Conservation (phyloP, 1,140 invertebrate genomes). For the Diuraphis noxia region DNA sequence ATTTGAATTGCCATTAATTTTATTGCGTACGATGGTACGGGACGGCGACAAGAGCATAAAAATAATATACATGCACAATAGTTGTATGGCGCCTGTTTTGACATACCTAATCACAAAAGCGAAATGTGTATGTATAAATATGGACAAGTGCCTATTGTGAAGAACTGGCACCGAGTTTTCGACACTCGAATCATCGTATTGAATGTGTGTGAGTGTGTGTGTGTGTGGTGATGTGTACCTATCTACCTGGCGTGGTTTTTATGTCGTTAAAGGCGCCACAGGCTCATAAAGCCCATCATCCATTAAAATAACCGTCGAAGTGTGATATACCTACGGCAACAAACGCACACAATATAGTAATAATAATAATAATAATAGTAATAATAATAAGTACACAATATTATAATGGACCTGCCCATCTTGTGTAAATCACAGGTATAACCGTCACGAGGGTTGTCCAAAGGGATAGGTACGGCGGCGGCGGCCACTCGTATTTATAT, state of each 20-base stretch:
- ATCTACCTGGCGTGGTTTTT: not conserved
- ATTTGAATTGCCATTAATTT: not conserved
- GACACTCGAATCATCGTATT: not conserved
- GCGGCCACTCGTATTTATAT: not conserved
- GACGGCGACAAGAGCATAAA: not conserved
- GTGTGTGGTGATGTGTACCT: not conserved
- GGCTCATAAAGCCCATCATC: not conserved
- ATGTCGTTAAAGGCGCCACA: constrained; percentile 23
- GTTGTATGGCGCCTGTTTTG: not conserved
- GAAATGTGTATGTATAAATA: not conserved
- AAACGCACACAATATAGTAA: not conserved
- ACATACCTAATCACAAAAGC: not conserved
- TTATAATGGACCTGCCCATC: not conserved
- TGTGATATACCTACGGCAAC: constrained; percentile 20
- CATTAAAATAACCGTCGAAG: not conserved
- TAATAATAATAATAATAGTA: not conserved
- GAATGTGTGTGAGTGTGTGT: not conserved
- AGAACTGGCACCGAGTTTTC: not conserved
- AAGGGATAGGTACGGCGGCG: not conserved
- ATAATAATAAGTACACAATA: not conserved
- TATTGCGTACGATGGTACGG: too few relatives aligned
- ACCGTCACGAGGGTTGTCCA: not conserved
- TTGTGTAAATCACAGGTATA: not conserved
- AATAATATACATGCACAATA: not conserved
- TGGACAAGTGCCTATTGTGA: not conserved